phyloP scores from a whole-genome alignment of 1,140 invertebrate genomes.

The Platyscapa corneri region DNA sequence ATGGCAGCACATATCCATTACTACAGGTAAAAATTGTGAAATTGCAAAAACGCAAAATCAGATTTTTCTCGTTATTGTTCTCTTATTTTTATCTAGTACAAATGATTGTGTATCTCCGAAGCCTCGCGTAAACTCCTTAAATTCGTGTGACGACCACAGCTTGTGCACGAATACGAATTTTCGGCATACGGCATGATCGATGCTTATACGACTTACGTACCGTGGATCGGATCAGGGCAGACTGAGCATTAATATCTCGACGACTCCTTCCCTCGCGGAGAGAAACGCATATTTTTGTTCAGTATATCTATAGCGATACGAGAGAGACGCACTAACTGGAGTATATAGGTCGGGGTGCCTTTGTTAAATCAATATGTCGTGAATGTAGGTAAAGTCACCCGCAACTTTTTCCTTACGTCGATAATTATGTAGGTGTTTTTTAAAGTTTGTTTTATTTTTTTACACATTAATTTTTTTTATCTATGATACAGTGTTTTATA shows the following conservation, averaged over 20 bases:
- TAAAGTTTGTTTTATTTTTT: no score
- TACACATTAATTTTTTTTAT: no score
- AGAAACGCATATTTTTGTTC: background rate
- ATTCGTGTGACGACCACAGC: background rate
- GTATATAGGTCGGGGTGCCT: background rate
- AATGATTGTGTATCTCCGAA: background rate
- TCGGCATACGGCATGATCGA: background rate
- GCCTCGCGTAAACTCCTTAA: background rate
- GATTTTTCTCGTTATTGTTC: background rate
- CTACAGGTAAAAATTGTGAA: conserved; percentile 5
- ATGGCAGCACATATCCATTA: conserved; percentile 63
- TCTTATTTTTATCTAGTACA: background rate
- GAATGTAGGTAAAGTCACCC: conserved; percentile 17
- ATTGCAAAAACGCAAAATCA: conserved; percentile 12
- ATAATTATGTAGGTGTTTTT: background rate
- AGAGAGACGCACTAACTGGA: background rate
- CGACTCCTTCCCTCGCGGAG: background rate
- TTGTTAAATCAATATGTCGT: conserved; percentile 26
- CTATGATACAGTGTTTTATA: no score
- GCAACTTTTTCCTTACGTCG: conserved; percentile 26
- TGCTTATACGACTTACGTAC: background rate
- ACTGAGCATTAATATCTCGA: conserved; percentile 19
- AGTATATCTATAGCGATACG: background rate
- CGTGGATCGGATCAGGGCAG: background rate
- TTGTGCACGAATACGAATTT: background rate